Evolutionary conservation across 2,113 vertebrate genomes (phyloP).

Genomic region (Cottus gobio): DNA sequence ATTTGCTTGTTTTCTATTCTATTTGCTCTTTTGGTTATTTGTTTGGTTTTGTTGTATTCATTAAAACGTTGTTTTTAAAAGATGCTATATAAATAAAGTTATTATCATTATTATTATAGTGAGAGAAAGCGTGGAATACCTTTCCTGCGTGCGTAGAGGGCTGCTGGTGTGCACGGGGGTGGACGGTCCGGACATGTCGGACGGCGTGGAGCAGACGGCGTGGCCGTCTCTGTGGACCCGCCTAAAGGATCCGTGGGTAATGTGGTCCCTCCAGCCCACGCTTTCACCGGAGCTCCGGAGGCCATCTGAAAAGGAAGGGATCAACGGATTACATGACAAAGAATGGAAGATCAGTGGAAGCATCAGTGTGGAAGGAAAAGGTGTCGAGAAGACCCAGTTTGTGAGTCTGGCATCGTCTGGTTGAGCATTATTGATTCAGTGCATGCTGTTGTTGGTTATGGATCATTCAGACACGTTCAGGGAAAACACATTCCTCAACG

Average conservation of each 20-base stretch:
- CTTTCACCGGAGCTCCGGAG: conserved; percentile 75
- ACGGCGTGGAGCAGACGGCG: conserved; percentile 79
- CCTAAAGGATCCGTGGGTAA: conserved; percentile 82
- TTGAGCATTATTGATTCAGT: conserved; percentile 1
- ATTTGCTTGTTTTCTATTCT: too few relatives aligned
- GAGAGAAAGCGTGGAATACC: conserved; percentile 72
- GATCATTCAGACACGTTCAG: neutral
- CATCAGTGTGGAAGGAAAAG: neutral
- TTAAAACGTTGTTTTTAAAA: too few relatives aligned
- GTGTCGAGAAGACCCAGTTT: neutral
- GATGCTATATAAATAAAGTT: too few relatives aligned
- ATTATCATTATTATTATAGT: too few relatives aligned
- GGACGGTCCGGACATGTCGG: conserved; percentile 83
- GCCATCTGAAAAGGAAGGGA: conserved; percentile 64
- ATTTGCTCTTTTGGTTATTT: too few relatives aligned
- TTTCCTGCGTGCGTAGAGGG: conserved; percentile 85
- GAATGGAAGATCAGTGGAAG: neutral
- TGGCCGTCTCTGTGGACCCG: conserved; percentile 78
- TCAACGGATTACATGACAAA: neutral
- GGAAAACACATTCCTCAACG: conserved; percentile 15
- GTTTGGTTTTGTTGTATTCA: too few relatives aligned
- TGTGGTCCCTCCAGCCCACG: conserved; percentile 86
- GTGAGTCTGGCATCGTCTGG: conserved; percentile 5
- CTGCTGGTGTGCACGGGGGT: conserved; percentile 90
- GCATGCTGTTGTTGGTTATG: conserved; percentile 39